These are phyloP conservation scores for Tychaedon coryphoeus DNA, from an alignment of 2,113 vertebrate genomes.

Conservation along the genomic window DNA sequence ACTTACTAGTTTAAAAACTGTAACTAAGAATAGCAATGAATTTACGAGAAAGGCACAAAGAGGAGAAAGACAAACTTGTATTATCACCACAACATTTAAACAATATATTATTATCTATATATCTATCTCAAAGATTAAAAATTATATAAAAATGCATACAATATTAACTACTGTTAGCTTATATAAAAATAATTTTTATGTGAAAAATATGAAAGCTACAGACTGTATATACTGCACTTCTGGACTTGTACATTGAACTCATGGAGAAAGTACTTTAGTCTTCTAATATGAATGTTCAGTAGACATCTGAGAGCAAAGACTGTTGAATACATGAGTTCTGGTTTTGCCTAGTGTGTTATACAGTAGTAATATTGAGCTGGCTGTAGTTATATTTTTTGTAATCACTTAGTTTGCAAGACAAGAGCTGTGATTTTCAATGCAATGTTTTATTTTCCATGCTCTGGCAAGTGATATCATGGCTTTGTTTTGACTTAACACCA, in stretches of 20 bases:
- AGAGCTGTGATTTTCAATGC: not conserved
- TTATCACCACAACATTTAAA: not conserved
- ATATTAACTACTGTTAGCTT: not conserved
- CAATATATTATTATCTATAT: not conserved
- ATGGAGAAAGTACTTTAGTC: not conserved
- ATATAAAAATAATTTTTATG: not conserved
- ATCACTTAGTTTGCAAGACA: not conserved
- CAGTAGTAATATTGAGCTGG: not conserved
- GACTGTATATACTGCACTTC: not conserved
- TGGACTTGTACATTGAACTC: not conserved
- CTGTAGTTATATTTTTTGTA: not conserved
- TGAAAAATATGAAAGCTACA: not conserved
- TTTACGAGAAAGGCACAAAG: not conserved
- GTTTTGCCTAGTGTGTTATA: not conserved
- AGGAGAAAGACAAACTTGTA: not conserved
- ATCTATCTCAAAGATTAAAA: not conserved
- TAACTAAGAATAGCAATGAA: not conserved
- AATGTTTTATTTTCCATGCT: not conserved
- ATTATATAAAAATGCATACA: not conserved
- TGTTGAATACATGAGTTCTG: not conserved
- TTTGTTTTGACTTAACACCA: not conserved
- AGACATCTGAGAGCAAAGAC: not conserved
- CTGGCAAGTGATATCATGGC: not conserved
- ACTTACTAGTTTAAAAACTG: not conserved
- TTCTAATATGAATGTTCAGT: not conserved